phyloP scores from a whole-genome alignment of 2,113 vertebrate genomes.

The Crotalus helleri region DNA sequence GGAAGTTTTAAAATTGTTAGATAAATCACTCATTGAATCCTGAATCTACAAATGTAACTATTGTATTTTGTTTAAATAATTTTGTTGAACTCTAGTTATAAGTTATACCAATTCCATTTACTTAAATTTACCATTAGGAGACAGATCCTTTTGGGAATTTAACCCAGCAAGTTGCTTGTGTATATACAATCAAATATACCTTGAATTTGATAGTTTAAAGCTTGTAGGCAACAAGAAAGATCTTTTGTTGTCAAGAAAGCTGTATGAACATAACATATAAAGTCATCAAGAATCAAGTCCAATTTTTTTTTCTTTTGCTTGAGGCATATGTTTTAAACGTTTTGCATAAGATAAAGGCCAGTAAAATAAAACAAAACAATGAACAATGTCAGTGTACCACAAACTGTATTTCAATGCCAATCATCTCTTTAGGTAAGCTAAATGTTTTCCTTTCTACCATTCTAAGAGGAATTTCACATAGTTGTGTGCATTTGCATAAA shows the following conservation, averaged over 20 bases:
- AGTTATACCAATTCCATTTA: conserved; percentile 59
- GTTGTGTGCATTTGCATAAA: background rate
- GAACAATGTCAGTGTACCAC: background rate
- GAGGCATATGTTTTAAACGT: background rate
- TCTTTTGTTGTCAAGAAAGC: background rate
- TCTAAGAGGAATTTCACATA: background rate
- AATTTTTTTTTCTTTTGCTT: conserved; percentile 28
- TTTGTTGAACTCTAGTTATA: background rate
- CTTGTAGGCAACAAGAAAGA: conserved; percentile 24
- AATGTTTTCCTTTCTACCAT: background rate
- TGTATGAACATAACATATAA: background rate
- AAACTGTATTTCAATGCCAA: background rate
- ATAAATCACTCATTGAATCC: background rate
- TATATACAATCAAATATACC: background rate
- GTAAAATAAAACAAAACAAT: background rate
- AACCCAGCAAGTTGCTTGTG: conserved; percentile 56
- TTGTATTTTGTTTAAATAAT: background rate
- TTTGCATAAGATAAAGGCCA: background rate
- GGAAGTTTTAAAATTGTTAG: background rate
- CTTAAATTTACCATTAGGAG: conserved; percentile 41
- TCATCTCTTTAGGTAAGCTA: background rate
- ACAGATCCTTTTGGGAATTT: conserved; percentile 52
- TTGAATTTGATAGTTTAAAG: conserved; percentile 21
- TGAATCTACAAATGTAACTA: background rate
- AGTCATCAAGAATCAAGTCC: background rate